These are phyloP conservation scores for Myrmophylax atrothorax DNA, from an alignment of 2,113 vertebrate species.

Conservation along the genomic window DNA sequence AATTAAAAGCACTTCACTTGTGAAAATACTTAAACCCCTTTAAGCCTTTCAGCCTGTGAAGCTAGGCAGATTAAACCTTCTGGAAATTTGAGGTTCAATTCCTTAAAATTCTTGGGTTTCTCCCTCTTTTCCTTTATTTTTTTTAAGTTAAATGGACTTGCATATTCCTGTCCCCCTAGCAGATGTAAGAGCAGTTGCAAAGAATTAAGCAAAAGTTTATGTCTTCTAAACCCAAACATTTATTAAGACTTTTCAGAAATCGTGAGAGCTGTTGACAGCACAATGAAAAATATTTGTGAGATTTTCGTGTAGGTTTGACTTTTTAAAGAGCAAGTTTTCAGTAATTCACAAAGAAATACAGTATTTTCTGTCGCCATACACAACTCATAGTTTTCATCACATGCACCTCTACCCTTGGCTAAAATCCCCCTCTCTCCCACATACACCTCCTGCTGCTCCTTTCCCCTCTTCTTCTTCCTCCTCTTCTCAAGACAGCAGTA, in stretches of 20 bases:
- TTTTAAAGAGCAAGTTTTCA: not conserved
- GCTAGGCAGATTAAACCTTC: not conserved
- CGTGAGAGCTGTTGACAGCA: not conserved
- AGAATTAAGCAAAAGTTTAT: not conserved
- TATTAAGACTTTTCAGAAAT: not conserved
- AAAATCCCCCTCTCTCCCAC: accelerated
- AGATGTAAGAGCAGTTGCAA: not conserved
- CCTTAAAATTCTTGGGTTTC: not conserved
- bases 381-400: not conserved
- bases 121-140: too few relatives aligned
- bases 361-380: not conserved
- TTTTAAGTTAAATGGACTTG: not conserved
- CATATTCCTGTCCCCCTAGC: not conserved
- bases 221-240: not conserved
- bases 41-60: not conserved
- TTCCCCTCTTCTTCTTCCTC: not conserved
- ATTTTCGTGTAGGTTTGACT: not conserved
- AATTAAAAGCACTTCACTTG: not conserved
- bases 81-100: not conserved
- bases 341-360: not conserved
- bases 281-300: not conserved
- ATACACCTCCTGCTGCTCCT: not conserved
- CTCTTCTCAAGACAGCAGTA: not conserved
- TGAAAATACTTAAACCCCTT: not conserved
- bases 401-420: not conserved